These are phyloP conservation scores for Tachuris rubrigastra DNA, from an alignment of 2,113 vertebrate species.

Conservation along the genomic window DNA sequence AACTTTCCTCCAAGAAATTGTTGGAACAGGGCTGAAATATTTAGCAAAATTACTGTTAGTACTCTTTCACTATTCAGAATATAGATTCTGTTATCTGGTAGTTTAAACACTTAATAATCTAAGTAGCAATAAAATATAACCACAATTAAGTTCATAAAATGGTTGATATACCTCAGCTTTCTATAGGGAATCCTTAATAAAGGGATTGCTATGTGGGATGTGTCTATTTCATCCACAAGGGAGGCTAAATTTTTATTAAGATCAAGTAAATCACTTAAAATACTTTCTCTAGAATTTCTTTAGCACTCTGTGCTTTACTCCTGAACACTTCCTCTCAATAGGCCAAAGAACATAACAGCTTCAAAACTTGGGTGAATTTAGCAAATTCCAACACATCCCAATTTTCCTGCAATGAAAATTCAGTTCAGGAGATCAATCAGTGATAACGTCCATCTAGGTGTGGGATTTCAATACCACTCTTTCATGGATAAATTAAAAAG, in stretches of 20 bases:
- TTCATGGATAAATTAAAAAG: neutral
- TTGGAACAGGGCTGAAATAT: conserved; percentile 88
- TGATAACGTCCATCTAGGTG: accelerated
- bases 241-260: neutral
- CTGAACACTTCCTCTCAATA: neutral
- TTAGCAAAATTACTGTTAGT: conserved; percentile 62
- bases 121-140: conserved; percentile 67
- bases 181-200: conserved; percentile 24
- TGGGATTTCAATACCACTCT: neutral
- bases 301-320: neutral
- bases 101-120: conserved; percentile 72
- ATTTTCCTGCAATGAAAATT: neutral
- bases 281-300: neutral
- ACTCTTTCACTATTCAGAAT: conserved; percentile 23
- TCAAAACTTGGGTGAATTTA: neutral
- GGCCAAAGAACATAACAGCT: neutral
- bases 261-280: conserved; percentile 11
- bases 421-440: neutral
- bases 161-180: conserved; percentile 52
- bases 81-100: conserved; percentile 64
- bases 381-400: neutral
- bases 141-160: conserved; percentile 60
- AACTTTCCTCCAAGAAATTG: conserved; percentile 96
- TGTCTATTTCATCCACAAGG: neutral
- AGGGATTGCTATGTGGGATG: neutral